A percentile compares a stretch with the other conserved stretches of the same genome.
These are phyloP conservation scores for Cyclina sinensis DNA, from an alignment of 1,140 invertebrate species.

Conservation along the genomic window DNA sequence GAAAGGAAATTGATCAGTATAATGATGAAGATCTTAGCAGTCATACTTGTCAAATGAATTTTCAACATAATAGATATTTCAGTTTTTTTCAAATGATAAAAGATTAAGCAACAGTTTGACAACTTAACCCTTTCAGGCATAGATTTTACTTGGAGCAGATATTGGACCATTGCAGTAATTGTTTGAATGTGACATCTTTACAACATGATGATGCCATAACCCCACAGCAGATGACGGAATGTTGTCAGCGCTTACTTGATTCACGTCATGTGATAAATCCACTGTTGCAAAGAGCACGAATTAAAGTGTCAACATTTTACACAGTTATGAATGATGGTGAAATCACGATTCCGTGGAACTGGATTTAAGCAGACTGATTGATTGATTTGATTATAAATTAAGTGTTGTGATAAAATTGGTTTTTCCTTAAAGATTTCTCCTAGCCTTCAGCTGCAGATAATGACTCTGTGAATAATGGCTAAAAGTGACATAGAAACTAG, in stretches of 20 bases:
- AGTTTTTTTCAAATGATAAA: too few relatives aligned
- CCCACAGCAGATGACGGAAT: slow-evolving; percentile 61
- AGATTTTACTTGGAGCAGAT: slow-evolving; percentile 61
- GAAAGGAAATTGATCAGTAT: too few relatives aligned
- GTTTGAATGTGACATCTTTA: slow-evolving; percentile 41
- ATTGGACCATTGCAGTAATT: slow-evolving; percentile 39
- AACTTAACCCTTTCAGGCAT: slow-evolving; percentile 30
- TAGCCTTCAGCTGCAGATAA: too few relatives aligned
- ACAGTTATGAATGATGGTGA: slow-evolving; percentile 66
- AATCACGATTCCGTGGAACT: slow-evolving; percentile 65
- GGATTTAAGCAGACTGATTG: slow-evolving; percentile 19
- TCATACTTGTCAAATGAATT: too few relatives aligned
- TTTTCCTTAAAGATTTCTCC: too few relatives aligned
- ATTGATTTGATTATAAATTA: background rate
- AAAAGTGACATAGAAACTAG: too few relatives aligned
- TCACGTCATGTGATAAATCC: background rate
- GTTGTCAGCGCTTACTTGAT: slow-evolving; percentile 62
- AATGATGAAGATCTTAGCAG: too few relatives aligned
- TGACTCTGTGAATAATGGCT: too few relatives aligned
- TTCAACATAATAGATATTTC: too few relatives aligned
- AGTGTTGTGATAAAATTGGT: too few relatives aligned
- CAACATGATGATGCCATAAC: slow-evolving; percentile 61
- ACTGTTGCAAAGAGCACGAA: slow-evolving; percentile 28
- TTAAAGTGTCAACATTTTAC: slow-evolving; percentile 63
- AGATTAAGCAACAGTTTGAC: too few relatives aligned